Base-by-base conservation (phyloP, 2,113 vertebrate genomes). In the Diphyllodes magnificus region DNA sequence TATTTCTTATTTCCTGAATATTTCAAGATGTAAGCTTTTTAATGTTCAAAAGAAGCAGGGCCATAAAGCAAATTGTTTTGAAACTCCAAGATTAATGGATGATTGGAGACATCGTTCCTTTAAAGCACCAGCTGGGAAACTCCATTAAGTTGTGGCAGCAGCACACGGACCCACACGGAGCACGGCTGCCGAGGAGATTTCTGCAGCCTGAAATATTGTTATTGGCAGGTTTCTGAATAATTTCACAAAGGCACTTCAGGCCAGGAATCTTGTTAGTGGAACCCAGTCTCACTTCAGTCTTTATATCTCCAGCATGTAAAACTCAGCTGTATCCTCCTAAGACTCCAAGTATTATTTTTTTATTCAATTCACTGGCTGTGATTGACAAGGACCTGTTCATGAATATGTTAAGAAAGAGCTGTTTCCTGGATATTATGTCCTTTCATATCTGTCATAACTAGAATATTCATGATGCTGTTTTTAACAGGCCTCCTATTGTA, bases 381-480 rank as follows among this genome's bases (percentile, higher is more conserved):
- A 98, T 96, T 97, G 97, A 96, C 94, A 95, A 85, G 86, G 85
- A 92, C 72, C 92, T 95, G 84, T 94, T 98, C 68, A 95, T 92
- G 89, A 95, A 91, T 95, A 92, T 94, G 79, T 88, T 95, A 93
- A 72, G 75, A 87, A 84, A 82, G 82, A 65, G 65, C 66, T 86
- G 71, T 88, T 97, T 96, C 82, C 89, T 96, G 66, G 94, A 94
- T 97, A 95, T 96, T 96, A 90, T 97, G 94, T 95, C 88, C 91
- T 97, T 97, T 97, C 84, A 96, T 96, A 97, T 96, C 93, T 97
- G 81, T 85, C 93, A 91, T 91, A 96, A 81, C 86, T 97, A 94
- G 94, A 97, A 97, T 98, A 97, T 97, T 97, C 94, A 97, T 97
- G 92, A 86, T 93, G 92, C 82, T 95, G 88, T 97, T 97, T 96